These are phyloP conservation scores for Automeris io DNA, from an alignment of 2,888 invertebrate genomes.

Conservation along the genomic window DNA sequence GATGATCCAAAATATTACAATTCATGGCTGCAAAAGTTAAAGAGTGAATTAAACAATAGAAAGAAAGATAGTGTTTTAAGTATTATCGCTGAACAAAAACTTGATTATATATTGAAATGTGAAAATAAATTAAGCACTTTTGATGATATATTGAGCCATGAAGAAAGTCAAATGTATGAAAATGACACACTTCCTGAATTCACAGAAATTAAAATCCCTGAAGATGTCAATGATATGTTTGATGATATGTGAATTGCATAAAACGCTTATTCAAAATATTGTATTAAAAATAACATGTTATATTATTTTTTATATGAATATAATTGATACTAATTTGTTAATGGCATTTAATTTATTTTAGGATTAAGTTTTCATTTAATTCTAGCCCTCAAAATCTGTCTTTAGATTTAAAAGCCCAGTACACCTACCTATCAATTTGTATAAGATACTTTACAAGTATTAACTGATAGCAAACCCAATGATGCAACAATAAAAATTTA, in stretches of 20 bases:
- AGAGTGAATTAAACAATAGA: constrained; percentile 34
- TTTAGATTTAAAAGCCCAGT: too few species aligned
- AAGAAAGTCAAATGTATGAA: constrained; percentile 62
- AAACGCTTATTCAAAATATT: too few species aligned
- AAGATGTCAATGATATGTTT: constrained; percentile 62
- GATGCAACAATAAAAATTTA: too few species aligned
- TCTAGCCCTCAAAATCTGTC: too few species aligned
- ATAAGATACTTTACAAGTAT: too few species aligned
- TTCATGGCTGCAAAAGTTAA: constrained; percentile 55
- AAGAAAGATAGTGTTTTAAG: constrained; percentile 41
- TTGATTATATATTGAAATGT: constrained; percentile 48
- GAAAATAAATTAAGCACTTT: constrained; percentile 52
- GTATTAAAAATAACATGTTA: too few species aligned
- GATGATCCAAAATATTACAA: constrained; percentile 52
- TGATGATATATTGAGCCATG: constrained; percentile 40
- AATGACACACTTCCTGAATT: constrained; percentile 58
- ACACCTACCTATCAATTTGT: too few species aligned
- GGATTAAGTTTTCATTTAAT: too few species aligned
- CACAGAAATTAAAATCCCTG: constrained; percentile 45
- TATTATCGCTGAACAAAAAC: constrained; percentile 40
- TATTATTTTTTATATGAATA: too few species aligned
- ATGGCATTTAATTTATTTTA: too few species aligned
- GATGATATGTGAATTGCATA: constrained; percentile 51
- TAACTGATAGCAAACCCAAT: too few species aligned
- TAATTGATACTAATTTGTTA: too few species aligned